Conservation (phyloP, 2,797 vertebrate genomes). For the Enteromius treurensis region DNA sequence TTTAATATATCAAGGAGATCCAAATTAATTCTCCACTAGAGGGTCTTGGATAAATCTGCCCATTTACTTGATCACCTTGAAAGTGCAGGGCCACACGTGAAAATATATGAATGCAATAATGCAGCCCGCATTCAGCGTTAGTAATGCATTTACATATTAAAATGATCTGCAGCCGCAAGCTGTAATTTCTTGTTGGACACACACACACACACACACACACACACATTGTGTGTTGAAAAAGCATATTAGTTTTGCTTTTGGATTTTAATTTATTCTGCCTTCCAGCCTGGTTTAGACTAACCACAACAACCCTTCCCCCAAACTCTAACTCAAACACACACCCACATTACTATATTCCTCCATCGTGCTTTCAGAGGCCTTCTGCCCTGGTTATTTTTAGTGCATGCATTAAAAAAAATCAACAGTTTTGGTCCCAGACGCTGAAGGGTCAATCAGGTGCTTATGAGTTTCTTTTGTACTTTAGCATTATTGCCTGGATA, state of each 20-base stretch:
- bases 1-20: slow-evolving; percentile 41
- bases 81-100: background rate
- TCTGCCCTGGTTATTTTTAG: background rate
- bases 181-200: slow-evolving; percentile 55
- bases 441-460: background rate
- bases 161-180: slow-evolving; percentile 58
- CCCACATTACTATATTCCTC: background rate
- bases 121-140: slow-evolving; percentile 46
- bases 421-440: background rate
- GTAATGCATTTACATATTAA: slow-evolving; percentile 61
- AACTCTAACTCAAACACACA: slow-evolving; percentile 35
- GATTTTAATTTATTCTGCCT: slow-evolving; percentile 76
- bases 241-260: slow-evolving; percentile 76
- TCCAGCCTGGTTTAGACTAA: slow-evolving; percentile 68
- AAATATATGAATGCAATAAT: slow-evolving; percentile 48
- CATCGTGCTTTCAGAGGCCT: background rate
- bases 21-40: slow-evolving; percentile 46
- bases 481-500: background rate
- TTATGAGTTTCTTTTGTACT: background rate
- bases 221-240: slow-evolving; percentile 66
- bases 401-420: background rate
- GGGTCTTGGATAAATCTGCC: slow-evolving; percentile 35
- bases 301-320: slow-evolving; percentile 67
- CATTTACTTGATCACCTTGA: slow-evolving; percentile 42
- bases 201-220: slow-evolving; percentile 27